These are phyloP conservation scores for Ophion obscuratus DNA, from an alignment of 2,888 invertebrate genomes.

Conservation along the genomic window DNA sequence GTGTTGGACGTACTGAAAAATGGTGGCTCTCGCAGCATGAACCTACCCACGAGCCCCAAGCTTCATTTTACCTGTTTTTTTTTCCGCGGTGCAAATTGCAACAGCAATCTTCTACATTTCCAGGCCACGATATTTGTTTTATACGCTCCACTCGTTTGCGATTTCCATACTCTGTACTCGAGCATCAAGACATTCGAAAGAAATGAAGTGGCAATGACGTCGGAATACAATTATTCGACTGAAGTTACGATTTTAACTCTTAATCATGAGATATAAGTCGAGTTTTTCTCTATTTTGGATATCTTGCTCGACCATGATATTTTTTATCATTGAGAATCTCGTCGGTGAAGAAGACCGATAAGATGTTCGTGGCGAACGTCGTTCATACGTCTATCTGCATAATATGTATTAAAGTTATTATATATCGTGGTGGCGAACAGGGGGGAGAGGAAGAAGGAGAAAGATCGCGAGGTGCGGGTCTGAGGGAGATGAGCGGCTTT, in stretches of 20 bases:
- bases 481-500: constrained; percentile 31
- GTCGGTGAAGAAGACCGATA: constrained; percentile 51
- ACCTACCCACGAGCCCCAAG: constrained; percentile 43
- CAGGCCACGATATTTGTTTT: background rate
- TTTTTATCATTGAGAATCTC: constrained; percentile 59
- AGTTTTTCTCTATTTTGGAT: constrained; percentile 7
- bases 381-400: constrained; percentile 73
- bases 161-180: constrained; percentile 15
- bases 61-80: constrained; percentile 50
- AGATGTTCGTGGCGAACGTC: constrained; percentile 55
- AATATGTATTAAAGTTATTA: constrained; percentile 81
- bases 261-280: too few species aligned
- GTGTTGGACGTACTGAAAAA: constrained; percentile 64
- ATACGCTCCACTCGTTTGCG: constrained; percentile 22
- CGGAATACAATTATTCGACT: constrained; percentile 34
- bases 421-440: constrained; percentile 70
- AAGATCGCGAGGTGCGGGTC: constrained; percentile 60
- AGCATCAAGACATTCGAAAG: constrained; percentile 29
- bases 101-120: constrained; percentile 23
- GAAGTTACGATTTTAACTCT: constrained; percentile 22
- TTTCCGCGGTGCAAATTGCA: constrained; percentile 44
- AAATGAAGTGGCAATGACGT: background rate
- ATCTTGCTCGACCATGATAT: background rate
- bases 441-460: constrained; percentile 29
- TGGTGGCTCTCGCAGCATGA: constrained; percentile 57